These are phyloP conservation scores for Amphimallon solstitiale DNA, from an alignment of 2,888 invertebrate genomes.

Conservation along the genomic window DNA sequence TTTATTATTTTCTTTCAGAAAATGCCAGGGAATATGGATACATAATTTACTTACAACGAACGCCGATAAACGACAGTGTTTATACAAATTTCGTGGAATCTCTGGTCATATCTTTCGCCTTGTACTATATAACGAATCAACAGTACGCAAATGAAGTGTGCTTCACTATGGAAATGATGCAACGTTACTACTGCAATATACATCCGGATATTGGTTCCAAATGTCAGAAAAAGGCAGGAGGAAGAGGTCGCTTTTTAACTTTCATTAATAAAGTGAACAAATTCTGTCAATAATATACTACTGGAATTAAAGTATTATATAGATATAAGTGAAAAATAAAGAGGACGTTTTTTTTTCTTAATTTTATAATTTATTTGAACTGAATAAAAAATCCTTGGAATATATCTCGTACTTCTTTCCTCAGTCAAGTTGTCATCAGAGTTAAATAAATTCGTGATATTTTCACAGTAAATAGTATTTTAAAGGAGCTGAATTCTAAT, in stretches of 20 bases:
- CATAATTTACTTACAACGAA: constrained; percentile 7
- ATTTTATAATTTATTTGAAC: no score
- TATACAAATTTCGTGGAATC: constrained; percentile 29
- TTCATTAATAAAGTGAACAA: constrained; percentile 2
- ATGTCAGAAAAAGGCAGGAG: constrained; percentile 3
- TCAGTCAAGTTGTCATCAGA: no score
- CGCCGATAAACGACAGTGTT: constrained; percentile 8
- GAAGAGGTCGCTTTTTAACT: not conserved
- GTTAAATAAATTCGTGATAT: no score
- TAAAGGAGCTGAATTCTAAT: no score
- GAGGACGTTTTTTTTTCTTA: not conserved
- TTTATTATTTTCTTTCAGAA: not conserved
- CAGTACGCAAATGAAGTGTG: constrained; percentile 37
- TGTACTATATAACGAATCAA: constrained; percentile 40
- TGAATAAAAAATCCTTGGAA: no score
- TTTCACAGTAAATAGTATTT: no score
- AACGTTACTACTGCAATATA: constrained; percentile 42
- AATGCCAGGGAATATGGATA: constrained; percentile 2
- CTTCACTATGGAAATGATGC: constrained; percentile 39
- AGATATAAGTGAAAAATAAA: not conserved
- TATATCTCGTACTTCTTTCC: no score
- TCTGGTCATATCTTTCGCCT: constrained; percentile 30
- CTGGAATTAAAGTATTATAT: no score
- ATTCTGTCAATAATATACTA: no score
- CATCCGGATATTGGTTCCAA: constrained; percentile 42